Base-by-base conservation (phyloP, 1,140 invertebrate genomes). In the Sycobia sp. region DNA sequence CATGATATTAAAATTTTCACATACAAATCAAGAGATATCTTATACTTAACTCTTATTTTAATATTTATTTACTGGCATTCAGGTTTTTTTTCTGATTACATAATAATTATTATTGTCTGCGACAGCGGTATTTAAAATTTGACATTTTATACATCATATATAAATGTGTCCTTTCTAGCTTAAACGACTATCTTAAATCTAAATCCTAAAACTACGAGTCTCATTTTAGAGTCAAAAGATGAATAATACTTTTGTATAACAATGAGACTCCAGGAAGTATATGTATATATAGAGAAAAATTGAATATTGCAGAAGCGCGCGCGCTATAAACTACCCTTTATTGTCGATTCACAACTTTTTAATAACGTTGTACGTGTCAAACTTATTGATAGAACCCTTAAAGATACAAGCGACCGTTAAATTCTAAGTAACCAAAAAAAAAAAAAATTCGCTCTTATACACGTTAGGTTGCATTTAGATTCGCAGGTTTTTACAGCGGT, bases 301-400 rank as follows among this genome's bases (percentile, higher is more conserved):
- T 22, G 7, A 59, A 63, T 66, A 66, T 67, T 65, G 64, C 65
- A 54, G 25, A 65, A 53, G 44, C 65, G 69, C 70, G 68, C 67
- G 47, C 66, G 49, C 63, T 71, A 72, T 20, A 58, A 68, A 68
- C 75, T 76, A 77, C 65, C 49, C 74, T 69, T 77, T 77, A 77
- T 77, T 77, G 75, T 77, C 75, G 69, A 67, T 66, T 74, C 75
- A 77, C 75, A 77, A 77, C 75, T 62, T 75, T 68, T 71, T 65
- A 22, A 32, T n/a, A n/a, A n/a, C n/a, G n/a, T n/a, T n/a, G n/a
- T n/a, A n/a, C n/a, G n/a, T n/a, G n/a, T n/a, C n/a, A n/a, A n/a
- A n/a, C n/a, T n/a, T n/a, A n/a, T n/a, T n/a, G n/a, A n/a, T n/a
- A n/a, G n/a, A n/a, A n/a, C n/a, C n/a, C n/a, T n/a, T n/a, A n/a